Evolutionary conservation across 2,797 vertebrate species (phyloP), one percentile per base, ranked within the genome.

Genomic region (Brachyrhaphis roseni): DNA sequence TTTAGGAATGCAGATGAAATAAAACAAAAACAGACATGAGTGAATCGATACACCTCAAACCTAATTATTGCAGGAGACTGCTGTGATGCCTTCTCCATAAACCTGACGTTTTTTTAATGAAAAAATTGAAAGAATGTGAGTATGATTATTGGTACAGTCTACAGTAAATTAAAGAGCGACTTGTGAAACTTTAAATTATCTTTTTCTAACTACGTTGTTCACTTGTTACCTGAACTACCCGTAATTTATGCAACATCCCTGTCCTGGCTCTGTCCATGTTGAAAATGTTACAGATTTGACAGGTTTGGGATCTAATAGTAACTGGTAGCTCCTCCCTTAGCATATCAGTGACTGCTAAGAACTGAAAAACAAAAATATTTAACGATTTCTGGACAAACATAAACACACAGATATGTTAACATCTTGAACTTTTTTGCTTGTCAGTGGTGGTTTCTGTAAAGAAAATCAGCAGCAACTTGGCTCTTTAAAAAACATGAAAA

Each of bases 171-270:
- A 78, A 81, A 82, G 80, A 45, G 90, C 80, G 55, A 86, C 92
- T 92, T 91, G 82, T 82, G 90, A 76, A 88, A 91, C 90, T 95
- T 97, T 97, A 97, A 97, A 96, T 95, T 91, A 90, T 86, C 74
- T 84, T 86, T 89, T 84, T 89, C 94, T 94, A 95, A 88, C 91
- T 82, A 81, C 88, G 85, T 96, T 81, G 84, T 96, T 97, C 96
- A 87, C 94, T 96, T 85, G 95, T 96, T 95, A 95, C 96, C 68
- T 45, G 41, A 96, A 96, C 97, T 98, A 99, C 98, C 97, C 97
- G 97, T 98, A 98, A 97, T 98, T 97, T 98, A 97, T 94, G 95
- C 96, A 96, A 97, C 96, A 95, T 93, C 89, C 91, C 88, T 97
- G 96, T 95, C 96, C 96, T 96, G 12, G 26, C 81, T 90, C 85